A percentile compares a stretch with the other conserved stretches of the same genome.
phyloP scores from a whole-genome alignment of 2,888 invertebrate genomes.

The Bruchidius siliquastri region DNA sequence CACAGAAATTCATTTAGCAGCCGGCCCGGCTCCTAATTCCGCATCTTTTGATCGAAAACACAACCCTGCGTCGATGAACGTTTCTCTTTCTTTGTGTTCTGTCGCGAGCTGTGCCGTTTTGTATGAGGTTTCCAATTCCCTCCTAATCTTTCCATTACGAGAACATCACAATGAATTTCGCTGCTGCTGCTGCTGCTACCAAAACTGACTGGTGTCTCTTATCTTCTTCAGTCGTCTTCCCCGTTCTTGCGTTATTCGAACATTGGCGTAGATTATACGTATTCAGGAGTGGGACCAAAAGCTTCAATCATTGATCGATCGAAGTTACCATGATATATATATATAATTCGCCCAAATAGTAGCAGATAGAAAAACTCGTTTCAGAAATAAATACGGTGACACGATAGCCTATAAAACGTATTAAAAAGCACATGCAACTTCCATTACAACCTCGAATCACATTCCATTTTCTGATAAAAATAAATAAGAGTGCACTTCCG shows the following conservation, averaged over 20 bases:
- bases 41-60: constrained; percentile 18
- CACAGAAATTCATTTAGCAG: too few species aligned
- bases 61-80: constrained; percentile 4
- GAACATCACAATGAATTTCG: constrained; percentile 35
- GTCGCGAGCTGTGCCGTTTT: constrained; percentile 17
- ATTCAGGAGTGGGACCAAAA: too few species aligned
- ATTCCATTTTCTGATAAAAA: not conserved
- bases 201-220: constrained; percentile 17
- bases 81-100: constrained; percentile 18
- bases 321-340: too few species aligned
- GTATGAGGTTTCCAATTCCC: constrained; percentile 32
- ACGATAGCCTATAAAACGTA: not conserved
- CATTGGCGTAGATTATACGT: too few species aligned
- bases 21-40: not conserved
- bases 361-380: too few species aligned
- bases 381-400: not conserved
- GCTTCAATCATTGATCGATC: too few species aligned
- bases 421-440: not conserved
- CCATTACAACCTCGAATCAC: not conserved
- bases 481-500: not conserved
- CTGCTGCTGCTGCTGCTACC: constrained; percentile 7
- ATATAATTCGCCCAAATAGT: too few species aligned
- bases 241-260: constrained; percentile 9
- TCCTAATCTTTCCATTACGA: constrained; percentile 37
- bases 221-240: constrained; percentile 21